phyloP scores from a whole-genome alignment of 2,888 invertebrate species.

The Julus scandinavius region DNA sequence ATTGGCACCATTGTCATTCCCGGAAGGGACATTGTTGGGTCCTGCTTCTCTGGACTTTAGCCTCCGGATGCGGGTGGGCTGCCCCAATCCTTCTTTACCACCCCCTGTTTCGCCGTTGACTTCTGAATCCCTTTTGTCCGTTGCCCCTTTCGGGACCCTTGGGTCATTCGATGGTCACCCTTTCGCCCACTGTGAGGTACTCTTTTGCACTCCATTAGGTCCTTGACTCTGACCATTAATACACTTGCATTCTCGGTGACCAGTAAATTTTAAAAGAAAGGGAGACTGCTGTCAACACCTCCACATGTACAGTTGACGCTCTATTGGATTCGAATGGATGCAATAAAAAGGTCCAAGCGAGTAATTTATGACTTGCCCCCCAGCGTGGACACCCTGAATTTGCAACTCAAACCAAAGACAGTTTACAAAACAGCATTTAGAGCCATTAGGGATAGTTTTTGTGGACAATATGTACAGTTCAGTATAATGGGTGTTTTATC shows the following conservation, averaged over 20 bases:
- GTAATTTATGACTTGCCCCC: neutral
- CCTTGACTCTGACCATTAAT: conserved; percentile 12
- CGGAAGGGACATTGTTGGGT: conserved; percentile 26
- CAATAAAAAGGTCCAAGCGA: neutral
- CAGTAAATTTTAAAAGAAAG: conserved; percentile 39
- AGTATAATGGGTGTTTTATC: too few relatives aligned
- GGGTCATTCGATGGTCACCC: conserved; percentile 29
- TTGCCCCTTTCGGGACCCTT: neutral
- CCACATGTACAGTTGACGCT: neutral
- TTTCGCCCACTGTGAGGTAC: neutral
- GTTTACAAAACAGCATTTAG: too few relatives aligned
- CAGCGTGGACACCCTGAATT: neutral
- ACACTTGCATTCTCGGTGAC: neutral
- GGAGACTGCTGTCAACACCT: conserved; percentile 18
- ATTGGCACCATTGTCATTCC: neutral
- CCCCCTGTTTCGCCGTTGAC: conserved; percentile 3
- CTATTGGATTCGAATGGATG: neutral
- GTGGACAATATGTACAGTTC: too few relatives aligned
- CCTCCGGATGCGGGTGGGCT: too few relatives aligned
- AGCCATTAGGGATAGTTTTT: too few relatives aligned
- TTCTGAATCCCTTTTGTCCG: neutral
- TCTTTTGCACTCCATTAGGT: conserved; percentile 19
- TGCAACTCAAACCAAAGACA: neutral
- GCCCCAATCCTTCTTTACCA: too few relatives aligned
- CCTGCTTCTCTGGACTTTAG: neutral